Conservation (phyloP, 53 echinoderm and acorn worm genomes). For the Stichopus horrens region DNA sequence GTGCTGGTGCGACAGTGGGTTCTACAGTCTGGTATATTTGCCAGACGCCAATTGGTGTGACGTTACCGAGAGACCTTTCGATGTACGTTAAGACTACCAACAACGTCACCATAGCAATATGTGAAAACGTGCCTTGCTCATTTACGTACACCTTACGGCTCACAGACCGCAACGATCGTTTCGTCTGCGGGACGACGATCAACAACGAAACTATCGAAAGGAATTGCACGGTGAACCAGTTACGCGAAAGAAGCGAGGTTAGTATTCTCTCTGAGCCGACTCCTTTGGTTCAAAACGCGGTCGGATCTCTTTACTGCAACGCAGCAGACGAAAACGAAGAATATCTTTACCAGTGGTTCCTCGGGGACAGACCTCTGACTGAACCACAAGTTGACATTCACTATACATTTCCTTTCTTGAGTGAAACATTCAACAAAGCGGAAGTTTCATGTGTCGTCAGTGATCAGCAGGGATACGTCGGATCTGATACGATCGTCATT, state of each 20-base stretch:
- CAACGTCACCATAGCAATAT: conserved; percentile 11
- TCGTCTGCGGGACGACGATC: conserved; percentile 28
- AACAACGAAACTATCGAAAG: conserved; percentile 6
- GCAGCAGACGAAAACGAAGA: not conserved
- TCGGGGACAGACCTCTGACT: not conserved
- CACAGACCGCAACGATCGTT: conserved; percentile 23
- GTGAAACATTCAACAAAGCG: conserved; percentile 28
- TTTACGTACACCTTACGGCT: conserved; percentile 20
- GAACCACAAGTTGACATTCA: not conserved
- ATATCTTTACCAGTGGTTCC: conserved; percentile 33
- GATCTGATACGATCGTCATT: conserved; percentile 31
- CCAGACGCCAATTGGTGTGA: conserved; percentile 9
- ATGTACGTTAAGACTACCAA: conserved; percentile 15
- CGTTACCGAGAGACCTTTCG: conserved; percentile 2
- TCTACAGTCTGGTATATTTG: conserved; percentile 24
- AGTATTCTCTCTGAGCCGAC: not conserved
- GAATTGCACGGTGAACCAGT: conserved; percentile 4
- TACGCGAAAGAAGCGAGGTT: conserved; percentile 7
- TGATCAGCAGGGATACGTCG: conserved; percentile 49
- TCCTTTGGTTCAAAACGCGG: not conserved
- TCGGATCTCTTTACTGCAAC: not conserved
- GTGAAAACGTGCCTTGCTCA: conserved; percentile 34
- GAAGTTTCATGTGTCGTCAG: conserved; percentile 50
- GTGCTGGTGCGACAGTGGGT: conserved; percentile 2
- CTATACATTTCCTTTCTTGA: not conserved